Base-by-base conservation (phyloP, 2,797 vertebrate species). In the Fringilla coelebs region DNA sequence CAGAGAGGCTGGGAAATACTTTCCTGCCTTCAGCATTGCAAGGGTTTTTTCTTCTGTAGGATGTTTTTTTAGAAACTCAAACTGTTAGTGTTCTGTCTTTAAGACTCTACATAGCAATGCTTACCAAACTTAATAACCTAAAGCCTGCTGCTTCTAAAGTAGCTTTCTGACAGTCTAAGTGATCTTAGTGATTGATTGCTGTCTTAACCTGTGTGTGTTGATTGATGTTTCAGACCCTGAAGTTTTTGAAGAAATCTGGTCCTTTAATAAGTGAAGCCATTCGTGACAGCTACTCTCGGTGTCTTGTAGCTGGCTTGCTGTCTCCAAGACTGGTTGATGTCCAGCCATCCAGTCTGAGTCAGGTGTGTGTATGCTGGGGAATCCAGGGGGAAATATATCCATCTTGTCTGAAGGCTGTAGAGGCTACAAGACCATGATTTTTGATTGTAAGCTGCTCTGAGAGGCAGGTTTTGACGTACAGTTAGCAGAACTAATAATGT, bases 221-320 rank as follows among this genome's bases (percentile, higher is more conserved):
- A 34, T 17, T 34, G 55, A 34, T 24, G 55, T 34, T 34, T 57
- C 55, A 57, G 55, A 57, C 55, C n/a, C 55, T 57, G 55, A 57
- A 57, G 55, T 34, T 34, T 57, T 57, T 57, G 55, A 57, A 98
- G 98, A 99, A 98, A 94, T 98, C 98, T 55, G 98, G 98, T 94
- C 98, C 98, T 49, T 98, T 97, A 82, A 98, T 99, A 95, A 98
- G 97, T 96, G 98, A 99, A 89, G 93, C 98, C 88, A 98, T 99
- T 97, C 98, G 98, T 63, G 98, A 98, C 85, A 98, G 98, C 96
- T 99, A 99, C 94, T 98, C 98, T 20, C 98, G 98, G 89, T 99
- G 99, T 97, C 98, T 99, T 94, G 97, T 98, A 96, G 99, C 99
- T 38, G 99, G 99, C 55, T 57, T 57, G n/a, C 55, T 57, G 55